Evolutionary conservation across 2,797 vertebrate species (phyloP), one percentile per base, ranked within the genome.

Genomic region (Calcarius lapponicus): DNA sequence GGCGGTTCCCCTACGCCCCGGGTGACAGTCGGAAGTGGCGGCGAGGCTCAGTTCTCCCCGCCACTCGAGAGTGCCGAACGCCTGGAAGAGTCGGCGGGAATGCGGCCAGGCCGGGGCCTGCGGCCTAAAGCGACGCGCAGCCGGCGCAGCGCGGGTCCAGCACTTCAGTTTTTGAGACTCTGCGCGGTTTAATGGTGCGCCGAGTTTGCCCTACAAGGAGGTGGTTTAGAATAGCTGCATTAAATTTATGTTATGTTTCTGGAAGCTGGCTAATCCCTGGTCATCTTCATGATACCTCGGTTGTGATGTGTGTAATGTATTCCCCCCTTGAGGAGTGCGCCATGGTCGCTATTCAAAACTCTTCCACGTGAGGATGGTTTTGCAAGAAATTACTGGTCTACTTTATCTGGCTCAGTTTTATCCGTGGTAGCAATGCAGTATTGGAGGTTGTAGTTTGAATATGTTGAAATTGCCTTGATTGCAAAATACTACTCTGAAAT

Each of bases 241-340:
- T n/a, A 32, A 45, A 26, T 51, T 14, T 14, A 3, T 8, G 17
- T 12, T 11, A 0, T 8, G 21, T 36, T 25, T 85, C 64, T 32
- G 32, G 40, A 66, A 42, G 36, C 7, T 66, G 51, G 18, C 11
- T 58, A 4, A 6, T 17, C 2, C 11, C 28, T 62, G 11, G 14
- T 54, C 11, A 1, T 31, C 28, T 61, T 38, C 25, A 0, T 3
- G n/a, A 13, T 72, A 5, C 13, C 8, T 40, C 20, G 3, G 0
- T 26, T 17, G 28, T 11, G 7, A 58, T 13, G 12, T 5, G 8
- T 18, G 36, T 18, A 5, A 5, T 3, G 13, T 38, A 1, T 40
- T 48, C 18, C 3, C 12, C 4, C 13, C 34, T 11, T 9, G 12
- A 9, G 10, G 26, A 36, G 42, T 1, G 42, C 10, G 2, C 29